These are phyloP conservation scores for Boulengeromyrus knoepffleri DNA, from an alignment of 2,113 vertebrate species.

Conservation along the genomic window DNA sequence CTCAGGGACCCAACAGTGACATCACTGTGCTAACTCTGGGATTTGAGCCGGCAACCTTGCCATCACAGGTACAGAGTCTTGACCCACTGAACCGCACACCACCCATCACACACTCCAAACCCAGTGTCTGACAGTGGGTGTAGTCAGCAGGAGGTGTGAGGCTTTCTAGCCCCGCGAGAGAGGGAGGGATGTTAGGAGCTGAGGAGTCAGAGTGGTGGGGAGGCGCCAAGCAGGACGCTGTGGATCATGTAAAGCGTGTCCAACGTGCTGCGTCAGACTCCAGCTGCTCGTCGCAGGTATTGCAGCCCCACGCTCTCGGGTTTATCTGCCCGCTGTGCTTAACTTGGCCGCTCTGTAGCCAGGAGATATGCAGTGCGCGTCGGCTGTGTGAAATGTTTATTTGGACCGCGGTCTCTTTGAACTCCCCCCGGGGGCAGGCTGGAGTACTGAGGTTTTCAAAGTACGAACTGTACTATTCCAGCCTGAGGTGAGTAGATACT, in stretches of 20 bases:
- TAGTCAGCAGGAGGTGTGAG: constrained; percentile 46
- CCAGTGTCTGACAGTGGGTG: constrained; percentile 82
- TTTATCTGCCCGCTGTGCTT: constrained; percentile 1
- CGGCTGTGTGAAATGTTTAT: background rate
- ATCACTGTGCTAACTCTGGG: background rate
- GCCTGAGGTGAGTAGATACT: background rate
- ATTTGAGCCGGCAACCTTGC: background rate
- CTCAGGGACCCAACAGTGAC: too few species aligned
- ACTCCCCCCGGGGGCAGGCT: background rate
- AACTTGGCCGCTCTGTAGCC: background rate
- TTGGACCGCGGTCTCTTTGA: background rate
- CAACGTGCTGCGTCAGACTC: background rate
- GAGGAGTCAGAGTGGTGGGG: background rate
- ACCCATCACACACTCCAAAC: background rate
- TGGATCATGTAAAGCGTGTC: constrained; percentile 2
- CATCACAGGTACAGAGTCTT: background rate
- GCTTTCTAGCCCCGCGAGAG: background rate
- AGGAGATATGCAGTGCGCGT: constrained; percentile 8
- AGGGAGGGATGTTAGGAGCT: background rate
- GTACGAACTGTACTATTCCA: background rate
- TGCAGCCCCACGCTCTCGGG: background rate
- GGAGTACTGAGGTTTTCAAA: background rate
- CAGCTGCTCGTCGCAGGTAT: background rate
- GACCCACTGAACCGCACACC: background rate
- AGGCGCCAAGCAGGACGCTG: background rate